Base-by-base conservation (phyloP, 2,797 vertebrate species). In the Xerus rutilus region DNA sequence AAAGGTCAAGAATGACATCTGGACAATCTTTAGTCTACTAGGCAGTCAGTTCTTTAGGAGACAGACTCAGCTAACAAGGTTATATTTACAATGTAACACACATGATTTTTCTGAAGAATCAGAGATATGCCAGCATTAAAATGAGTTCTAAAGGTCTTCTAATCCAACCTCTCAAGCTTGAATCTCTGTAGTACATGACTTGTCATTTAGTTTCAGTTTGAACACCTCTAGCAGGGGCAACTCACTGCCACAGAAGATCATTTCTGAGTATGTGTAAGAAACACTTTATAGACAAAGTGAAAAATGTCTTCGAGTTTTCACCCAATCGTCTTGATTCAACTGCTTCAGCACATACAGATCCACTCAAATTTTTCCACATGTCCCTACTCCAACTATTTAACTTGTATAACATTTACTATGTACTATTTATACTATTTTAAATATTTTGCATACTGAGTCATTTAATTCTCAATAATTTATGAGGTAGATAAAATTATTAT, bases 21-120 rank as follows among this genome's bases (percentile, higher is more conserved):
- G 74, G 28, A 11, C 23, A 89, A 89, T 78, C n/a, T 39, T 0
- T 43, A 88, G n/a, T 21, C 45, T 74, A 94, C 43, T 78, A 54
- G 32, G 32, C 39, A 70, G 21, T 59, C 54, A 43, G 28, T 76
- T 93, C 59, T 86, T 85, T 69, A 85, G n/a, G 15, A 30, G 18
- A 91, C 45, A 95, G 17, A 2, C 28, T 83, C 49, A 89, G 11
- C 47, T 82, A 84, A 90, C 21, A 65, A 83, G 15, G 6, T 93
- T 91, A 52, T 49, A 72, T 86, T 87, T 93, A 70, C 49, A 85
- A 17, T 18, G 39, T 7, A 93, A 89, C 17, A 32, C 35, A 86
- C 28, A 64, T 59, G 43, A 86, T 77, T 78, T 91, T 88, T 78
- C 14, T 85, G 67, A 93, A 96, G 52, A 94, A 95, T 81, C n/a